phyloP scores from a whole-genome alignment of 1,140 invertebrate genomes.

The Epicauta chinensis region DNA sequence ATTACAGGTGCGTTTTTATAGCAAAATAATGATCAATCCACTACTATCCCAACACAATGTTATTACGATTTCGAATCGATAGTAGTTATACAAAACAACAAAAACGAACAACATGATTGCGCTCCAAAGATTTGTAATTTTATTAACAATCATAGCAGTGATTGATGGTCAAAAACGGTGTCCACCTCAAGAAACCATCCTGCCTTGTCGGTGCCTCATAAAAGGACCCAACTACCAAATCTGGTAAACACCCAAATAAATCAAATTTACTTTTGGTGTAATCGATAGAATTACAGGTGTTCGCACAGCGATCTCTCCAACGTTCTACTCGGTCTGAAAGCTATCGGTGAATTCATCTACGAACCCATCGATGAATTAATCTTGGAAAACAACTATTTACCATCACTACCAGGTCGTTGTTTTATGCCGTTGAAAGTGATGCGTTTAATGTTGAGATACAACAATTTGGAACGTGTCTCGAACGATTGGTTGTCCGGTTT shows the following conservation, averaged over 20 bases:
- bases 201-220: conserved; percentile 61
- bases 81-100: not conserved
- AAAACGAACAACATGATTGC: not conserved
- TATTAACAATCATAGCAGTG: too few species aligned
- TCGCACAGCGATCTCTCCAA: conserved; percentile 75
- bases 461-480: conserved; percentile 73
- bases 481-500: conserved; percentile 72
- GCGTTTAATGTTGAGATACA: conserved; percentile 75
- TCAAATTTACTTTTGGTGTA: conserved; percentile 14
- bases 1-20: conserved; percentile 1
- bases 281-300: conserved; percentile 56
- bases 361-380: conserved; percentile 76
- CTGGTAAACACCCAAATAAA: conserved; percentile 47
- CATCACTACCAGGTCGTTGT: conserved; percentile 68
- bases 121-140: not conserved
- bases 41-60: too few species aligned
- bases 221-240: conserved; percentile 61
- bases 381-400: conserved; percentile 77
- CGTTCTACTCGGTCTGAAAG: conserved; percentile 65
- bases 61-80: too few species aligned
- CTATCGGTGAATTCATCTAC: conserved; percentile 59
- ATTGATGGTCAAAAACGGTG: conserved; percentile 37
- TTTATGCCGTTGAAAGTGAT: conserved; percentile 68
- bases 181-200: conserved; percentile 55
- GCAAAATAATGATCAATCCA: not conserved